These are phyloP conservation scores for Zoanthus solanderi DNA, from an alignment of 92 coral and sea anemone species.

Conservation along the genomic window DNA sequence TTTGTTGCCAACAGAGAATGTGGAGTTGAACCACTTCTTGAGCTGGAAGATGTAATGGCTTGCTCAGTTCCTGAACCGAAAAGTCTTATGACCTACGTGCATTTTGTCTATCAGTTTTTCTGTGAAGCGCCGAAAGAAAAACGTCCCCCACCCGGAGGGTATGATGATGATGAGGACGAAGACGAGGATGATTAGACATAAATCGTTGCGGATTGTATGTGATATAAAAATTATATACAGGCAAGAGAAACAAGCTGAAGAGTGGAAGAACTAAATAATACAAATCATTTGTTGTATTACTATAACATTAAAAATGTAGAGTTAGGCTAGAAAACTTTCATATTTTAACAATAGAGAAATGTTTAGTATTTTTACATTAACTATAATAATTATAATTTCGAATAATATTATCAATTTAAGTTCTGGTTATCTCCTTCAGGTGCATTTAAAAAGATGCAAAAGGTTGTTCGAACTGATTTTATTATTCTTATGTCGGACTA, in stretches of 20 bases:
- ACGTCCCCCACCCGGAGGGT: conserved; percentile 36
- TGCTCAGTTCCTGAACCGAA: conserved; percentile 87
- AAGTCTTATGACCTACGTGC: conserved; percentile 92
- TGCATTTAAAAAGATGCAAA: too few relatives aligned
- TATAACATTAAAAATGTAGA: not conserved
- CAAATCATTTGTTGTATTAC: not conserved
- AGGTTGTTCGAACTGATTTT: too few relatives aligned
- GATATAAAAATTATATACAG: not conserved
- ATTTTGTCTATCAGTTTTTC: conserved; percentile 90
- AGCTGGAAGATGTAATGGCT: conserved; percentile 87
- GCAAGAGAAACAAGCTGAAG: not conserved
- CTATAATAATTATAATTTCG: too few relatives aligned
- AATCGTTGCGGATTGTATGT: not conserved
- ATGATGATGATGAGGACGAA: conserved; percentile 22
- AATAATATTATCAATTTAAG: too few relatives aligned
- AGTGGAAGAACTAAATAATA: not conserved
- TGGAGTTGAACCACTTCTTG: conserved; percentile 90
- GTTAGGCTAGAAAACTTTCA: not conserved
- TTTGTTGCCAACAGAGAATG: conserved; percentile 75
- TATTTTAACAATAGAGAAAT: not conserved
- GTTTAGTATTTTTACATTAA: not conserved
- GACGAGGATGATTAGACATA: not conserved
- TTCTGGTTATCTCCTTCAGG: too few relatives aligned
- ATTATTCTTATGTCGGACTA: too few relatives aligned
- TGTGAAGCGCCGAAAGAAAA: conserved; percentile 55